Evolutionary conservation across 35 echinoderm and acorn worm genomes (phyloP), one percentile per base, ranked within the genome.

Genomic region (Heliocidaris tuberculata): DNA sequence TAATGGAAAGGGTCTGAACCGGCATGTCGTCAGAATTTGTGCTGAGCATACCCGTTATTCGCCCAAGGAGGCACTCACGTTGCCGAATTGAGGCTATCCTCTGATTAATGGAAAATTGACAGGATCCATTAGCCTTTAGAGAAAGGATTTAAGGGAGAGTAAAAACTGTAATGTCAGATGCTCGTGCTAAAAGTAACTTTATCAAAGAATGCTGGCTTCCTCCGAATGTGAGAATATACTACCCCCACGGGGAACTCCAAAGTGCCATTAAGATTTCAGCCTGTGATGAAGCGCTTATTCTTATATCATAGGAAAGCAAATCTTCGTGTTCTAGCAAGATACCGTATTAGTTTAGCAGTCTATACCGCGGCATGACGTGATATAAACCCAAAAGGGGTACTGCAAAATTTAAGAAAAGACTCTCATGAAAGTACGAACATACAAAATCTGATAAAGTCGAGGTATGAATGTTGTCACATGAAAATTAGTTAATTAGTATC

Each of bases 71-170:
- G 47, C 87, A 89, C 87, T 89, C 47, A 47, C 31, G 87, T 47
- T 89, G 87, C 47, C 87, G 47, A 89, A 78, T 78, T 78, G 65
- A 89, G 87, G 87, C 16, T 89, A 89, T 47, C 87, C 47, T 48
- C 47, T 89, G 87, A 32, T 89, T 32, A 89, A 47, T 89, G 87
- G 87, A 89, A 89, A 89, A 89, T 89, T 89, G 87, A 89, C 87
- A 89, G 87, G 31, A 48, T 89, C 31, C 87, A 89, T 89, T 89
- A 89, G 31, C 87, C 47, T 47, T 48, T 48, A 89, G 87, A 89
- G 31, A 48, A 48, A 48, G 87, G 47, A 47, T 89, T 89, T 32
- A 48, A 89, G 47, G 47, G 87, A 48, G 87, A 89, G 65, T 78
- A 78, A 78, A 78, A 78, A 78, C 65, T 78, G 65, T 78, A 78